A percentile compares a stretch with the other conserved stretches of the same genome.
Conservation (phyloP, 2,888 invertebrate genomes). For the Cheilosia vernalis region DNA sequence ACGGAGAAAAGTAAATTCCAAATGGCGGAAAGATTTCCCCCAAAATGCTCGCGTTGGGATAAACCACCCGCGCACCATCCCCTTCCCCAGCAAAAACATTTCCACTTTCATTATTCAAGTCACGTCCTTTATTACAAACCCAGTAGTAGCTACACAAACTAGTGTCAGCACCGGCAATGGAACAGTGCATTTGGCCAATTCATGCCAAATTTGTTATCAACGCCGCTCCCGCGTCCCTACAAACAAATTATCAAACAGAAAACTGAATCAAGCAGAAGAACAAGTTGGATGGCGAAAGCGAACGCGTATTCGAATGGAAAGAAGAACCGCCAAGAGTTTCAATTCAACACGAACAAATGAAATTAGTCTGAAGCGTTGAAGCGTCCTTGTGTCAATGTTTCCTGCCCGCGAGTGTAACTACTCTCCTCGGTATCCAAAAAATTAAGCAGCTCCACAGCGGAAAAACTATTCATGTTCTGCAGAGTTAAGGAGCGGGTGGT, state of each 20-base stretch:
- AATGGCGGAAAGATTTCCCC: conserved; percentile 45
- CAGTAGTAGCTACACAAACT: conserved; percentile 45
- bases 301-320: conserved; percentile 8
- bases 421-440: conserved; percentile 23
- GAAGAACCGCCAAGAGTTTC: conserved; percentile 50
- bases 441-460: conserved; percentile 20
- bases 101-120: conserved; percentile 63
- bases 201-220: conserved; percentile 72
- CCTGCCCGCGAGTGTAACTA: conserved; percentile 56
- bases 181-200: conserved; percentile 71
- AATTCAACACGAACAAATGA: conserved; percentile 73
- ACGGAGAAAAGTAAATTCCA: conserved; percentile 16
- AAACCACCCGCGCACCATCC: background rate
- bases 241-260: conserved; percentile 23
- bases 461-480: conserved; percentile 51
- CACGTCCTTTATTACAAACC: conserved; percentile 66
- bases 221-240: conserved; percentile 21
- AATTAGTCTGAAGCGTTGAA: conserved; percentile 73
- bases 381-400: conserved; percentile 70
- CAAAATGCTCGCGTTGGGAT: conserved; percentile 6
- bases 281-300: conserved; percentile 12
- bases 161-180: conserved; percentile 57
- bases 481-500: conserved; percentile 29
- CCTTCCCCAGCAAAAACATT: conserved; percentile 21
- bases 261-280: conserved; percentile 61